Evolutionary conservation across 2,797 vertebrate genomes (phyloP), one percentile per base, ranked within the genome.

Genomic region (Tapera naevia): DNA sequence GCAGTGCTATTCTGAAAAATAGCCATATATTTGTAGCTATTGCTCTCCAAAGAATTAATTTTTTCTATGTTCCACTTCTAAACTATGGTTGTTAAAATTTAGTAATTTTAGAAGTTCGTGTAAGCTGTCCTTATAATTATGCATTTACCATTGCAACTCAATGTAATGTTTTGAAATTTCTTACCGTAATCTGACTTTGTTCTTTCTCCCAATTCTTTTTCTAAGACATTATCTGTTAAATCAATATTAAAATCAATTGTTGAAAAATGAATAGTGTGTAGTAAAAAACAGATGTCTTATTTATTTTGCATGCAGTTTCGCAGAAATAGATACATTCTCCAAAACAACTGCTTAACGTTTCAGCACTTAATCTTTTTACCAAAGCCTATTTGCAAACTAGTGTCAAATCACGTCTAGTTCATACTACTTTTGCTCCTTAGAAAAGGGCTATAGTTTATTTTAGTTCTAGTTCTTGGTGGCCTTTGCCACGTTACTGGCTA

Each of bases 141-240:
- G 5, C 45, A 72, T 95, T 91, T 74, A 88, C 32, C 62, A 66
- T 30, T 76, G 21, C 7, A 79, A 95, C 28, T 58, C 10, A 54
- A 58, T 80, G 93, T 88, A 88, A 91, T 82, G 35, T 27, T 79
- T 94, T 41, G n/a, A 94, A 89, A 84, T 84, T 94, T 95, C 96
- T 97, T 97, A 97, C 91, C 94, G 61, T 96, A 94, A 80, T 96
- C 89, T 91, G 94, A 73, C 82, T 97, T 80, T 37, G 94, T 94
- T 95, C 94, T 97, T 80, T 97, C 93, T 61, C 93, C 91, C 58
- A 98, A 96, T 96, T 98, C 98, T 91, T 98, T 98, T 66, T 95
- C 96, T 83, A 97, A 85, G 81, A 97, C 94, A 79, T 96, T 98
- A 85, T 98, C 98, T 98, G 93, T 95, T 95, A 96, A 96, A 96